These are phyloP conservation scores for Drosophila bocki DNA, from an alignment of 1,140 invertebrate species.

Conservation along the genomic window DNA sequence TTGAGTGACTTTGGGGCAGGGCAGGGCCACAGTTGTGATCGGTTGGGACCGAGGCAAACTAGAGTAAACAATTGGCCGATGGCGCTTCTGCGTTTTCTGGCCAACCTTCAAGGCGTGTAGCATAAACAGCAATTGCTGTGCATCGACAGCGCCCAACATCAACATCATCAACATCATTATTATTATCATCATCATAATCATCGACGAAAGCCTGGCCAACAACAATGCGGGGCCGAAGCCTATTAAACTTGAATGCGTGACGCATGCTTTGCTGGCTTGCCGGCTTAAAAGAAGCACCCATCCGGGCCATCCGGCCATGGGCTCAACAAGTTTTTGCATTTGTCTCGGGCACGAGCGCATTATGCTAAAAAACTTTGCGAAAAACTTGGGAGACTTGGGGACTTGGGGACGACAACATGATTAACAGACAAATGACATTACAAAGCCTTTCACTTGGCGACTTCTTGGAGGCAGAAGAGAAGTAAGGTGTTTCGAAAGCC, in stretches of 20 bases:
- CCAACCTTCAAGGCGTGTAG: conserved; percentile 41
- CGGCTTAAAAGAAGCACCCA: conserved; percentile 7
- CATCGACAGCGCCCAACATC: conserved; percentile 12
- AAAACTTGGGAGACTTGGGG: conserved; percentile 58
- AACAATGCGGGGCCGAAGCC: conserved; percentile 39
- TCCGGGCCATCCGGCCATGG: conserved; percentile 11
- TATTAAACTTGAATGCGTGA: conserved; percentile 76
- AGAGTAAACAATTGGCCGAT: conserved; percentile 32
- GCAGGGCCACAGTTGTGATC: conserved; percentile 6
- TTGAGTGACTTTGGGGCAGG: conserved; percentile 55
- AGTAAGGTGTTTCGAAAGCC: not conserved
- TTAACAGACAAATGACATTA: conserved; percentile 83
- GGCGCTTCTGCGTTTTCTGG: conserved; percentile 25
- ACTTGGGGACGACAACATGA: conserved; percentile 77
- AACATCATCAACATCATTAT: conserved; percentile 12
- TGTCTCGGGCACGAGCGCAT: conserved; percentile 74
- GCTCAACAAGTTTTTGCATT: conserved; percentile 76
- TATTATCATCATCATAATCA: conserved; percentile 9
- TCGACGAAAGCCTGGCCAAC: conserved; percentile 34
- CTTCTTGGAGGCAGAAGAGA: conserved; percentile 26
- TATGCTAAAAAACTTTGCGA: conserved; percentile 72
- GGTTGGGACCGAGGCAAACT: conserved; percentile 12
- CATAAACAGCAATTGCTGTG: conserved; percentile 28
- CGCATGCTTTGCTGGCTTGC: conserved; percentile 59
- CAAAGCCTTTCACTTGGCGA: conserved; percentile 77